Conservation (phyloP, 2,888 invertebrate genomes). For the Dioctria linearis region DNA sequence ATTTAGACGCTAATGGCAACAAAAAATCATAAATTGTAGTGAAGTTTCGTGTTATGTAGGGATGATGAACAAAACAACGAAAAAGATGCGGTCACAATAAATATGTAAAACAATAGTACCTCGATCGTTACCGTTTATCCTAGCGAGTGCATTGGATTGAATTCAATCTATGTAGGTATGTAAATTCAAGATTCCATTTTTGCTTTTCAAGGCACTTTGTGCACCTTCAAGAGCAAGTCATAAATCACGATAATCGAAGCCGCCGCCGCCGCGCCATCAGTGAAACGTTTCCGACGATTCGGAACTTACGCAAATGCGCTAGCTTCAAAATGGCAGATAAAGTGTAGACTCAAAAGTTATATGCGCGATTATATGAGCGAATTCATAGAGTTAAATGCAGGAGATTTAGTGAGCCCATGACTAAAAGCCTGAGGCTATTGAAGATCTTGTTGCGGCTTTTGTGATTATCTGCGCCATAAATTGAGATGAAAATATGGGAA, state of each 20-base stretch:
- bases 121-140: slow-evolving; percentile 33
- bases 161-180: slow-evolving; percentile 8
- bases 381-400: neutral
- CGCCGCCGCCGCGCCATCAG: slow-evolving; percentile 45
- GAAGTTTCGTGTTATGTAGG: neutral
- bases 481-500: slow-evolving; percentile 52
- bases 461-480: slow-evolving; percentile 51
- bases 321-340: slow-evolving; percentile 41
- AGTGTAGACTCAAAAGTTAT: slow-evolving; percentile 3
- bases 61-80: neutral
- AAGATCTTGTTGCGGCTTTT: slow-evolving; percentile 47
- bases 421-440: slow-evolving; percentile 43
- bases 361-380: slow-evolving; percentile 8
- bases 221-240: slow-evolving; percentile 18
- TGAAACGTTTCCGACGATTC: slow-evolving; percentile 34
- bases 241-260: slow-evolving; percentile 52
- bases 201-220: neutral
- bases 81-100: too few relatives aligned
- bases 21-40: slow-evolving; percentile 43
- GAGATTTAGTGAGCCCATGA: slow-evolving; percentile 41
- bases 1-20: slow-evolving; percentile 43
- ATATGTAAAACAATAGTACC: slow-evolving; percentile 5
- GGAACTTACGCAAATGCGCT: slow-evolving; percentile 50
- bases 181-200: slow-evolving; percentile 14
- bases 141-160: neutral